Evolutionary conservation across 2,797 vertebrate species (phyloP), one percentile per base, ranked within the genome.

Genomic region (Petrocephalus schoutedeni): DNA sequence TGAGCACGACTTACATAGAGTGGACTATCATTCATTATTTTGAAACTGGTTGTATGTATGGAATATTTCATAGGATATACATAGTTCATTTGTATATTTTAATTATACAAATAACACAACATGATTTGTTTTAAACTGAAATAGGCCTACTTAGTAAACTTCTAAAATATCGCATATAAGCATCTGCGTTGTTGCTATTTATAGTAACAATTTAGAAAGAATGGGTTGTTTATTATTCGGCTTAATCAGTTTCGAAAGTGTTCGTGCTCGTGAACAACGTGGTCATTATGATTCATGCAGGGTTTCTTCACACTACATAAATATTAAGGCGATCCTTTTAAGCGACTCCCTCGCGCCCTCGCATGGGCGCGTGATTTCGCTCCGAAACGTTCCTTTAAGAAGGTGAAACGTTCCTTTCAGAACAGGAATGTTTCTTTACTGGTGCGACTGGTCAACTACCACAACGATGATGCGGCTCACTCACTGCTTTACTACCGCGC

Each of bases 1-100:
- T 99, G 92, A 94, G 94, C 88, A 86, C 53, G 7, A 28, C 3
- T 19, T 54, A 41, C 54, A 85, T 5, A 84, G n/a, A n/a, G 77
- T 23, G 41, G n/a, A 45, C 67, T 41, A 36, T 16, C 67, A 49
- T 54, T 54, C 51, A 84, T 45, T 80, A 80, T 49, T 80, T 80
- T 45, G 6, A 49, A 49, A 80, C 6, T 49, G 3, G 3, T 49
- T 45, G 7, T 36, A 80, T n/a, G 45, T 21, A 77, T 77, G 5
- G 36, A 49, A 49, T 36, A 71, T 36, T 67, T 32, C 64, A 32
- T 67, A 67, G 28, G 4, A 64, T 64, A 2, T 9, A 9, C 8
- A 56, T 56, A 14, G 3, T 45, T 45, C 41, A 45, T 45, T 45
- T 45, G 41, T 45, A 4, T 45, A 32, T 53, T 84, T 84, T 10